These are phyloP conservation scores for Sebastes diaconus DNA, from an alignment of 2,797 vertebrate genomes.

Conservation along the genomic window DNA sequence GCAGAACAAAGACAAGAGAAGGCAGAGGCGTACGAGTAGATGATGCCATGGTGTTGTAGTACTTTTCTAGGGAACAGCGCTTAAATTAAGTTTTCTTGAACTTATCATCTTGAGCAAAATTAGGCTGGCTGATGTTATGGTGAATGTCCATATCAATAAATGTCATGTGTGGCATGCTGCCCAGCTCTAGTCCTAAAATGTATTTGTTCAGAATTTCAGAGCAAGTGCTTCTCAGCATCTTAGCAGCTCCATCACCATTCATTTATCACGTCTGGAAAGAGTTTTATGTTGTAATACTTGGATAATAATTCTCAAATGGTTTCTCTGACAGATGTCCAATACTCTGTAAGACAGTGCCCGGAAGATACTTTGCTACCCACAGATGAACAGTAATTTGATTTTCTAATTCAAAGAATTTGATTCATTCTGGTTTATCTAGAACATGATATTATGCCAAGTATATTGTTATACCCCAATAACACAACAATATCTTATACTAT, in stretches of 20 bases:
- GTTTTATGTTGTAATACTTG: neutral
- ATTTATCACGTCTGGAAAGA: neutral
- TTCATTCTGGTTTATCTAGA: neutral
- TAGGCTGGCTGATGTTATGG: neutral
- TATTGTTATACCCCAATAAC: neutral
- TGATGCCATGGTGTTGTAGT: neutral
- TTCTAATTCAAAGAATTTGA: neutral
- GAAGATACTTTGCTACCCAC: neutral
- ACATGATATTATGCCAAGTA: neutral
- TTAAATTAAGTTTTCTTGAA: neutral
- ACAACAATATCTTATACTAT: neutral
- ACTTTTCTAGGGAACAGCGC: neutral
- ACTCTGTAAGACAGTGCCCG: neutral
- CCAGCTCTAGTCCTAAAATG: neutral
- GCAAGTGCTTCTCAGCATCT: neutral
- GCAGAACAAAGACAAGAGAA: neutral
- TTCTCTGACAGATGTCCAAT: constrained; percentile 6
- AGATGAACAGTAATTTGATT: neutral
- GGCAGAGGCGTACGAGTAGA: neutral
- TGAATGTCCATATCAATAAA: neutral
- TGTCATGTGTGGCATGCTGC: neutral
- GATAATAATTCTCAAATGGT: neutral
- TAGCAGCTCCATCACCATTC: neutral
- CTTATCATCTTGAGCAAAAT: neutral
- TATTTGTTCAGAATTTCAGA: neutral